Conservation (phyloP, 2,113 vertebrate species). For the Chaetodon auriga region DNA sequence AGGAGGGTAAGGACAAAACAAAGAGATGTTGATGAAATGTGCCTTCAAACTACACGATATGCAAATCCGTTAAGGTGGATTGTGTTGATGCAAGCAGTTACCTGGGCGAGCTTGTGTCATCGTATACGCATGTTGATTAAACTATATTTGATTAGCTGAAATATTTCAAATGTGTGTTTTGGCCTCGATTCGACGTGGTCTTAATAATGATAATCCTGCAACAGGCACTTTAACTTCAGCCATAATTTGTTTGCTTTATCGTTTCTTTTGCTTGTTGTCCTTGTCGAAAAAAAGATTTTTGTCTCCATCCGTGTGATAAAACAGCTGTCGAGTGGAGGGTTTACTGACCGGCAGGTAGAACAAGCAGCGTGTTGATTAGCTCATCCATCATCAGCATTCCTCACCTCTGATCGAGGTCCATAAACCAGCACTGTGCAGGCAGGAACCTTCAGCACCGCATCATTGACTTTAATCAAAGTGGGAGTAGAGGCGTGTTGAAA, state of each 20-base stretch:
- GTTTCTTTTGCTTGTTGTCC: background rate
- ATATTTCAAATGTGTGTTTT: background rate
- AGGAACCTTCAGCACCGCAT: background rate
- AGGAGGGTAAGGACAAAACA: conserved; percentile 32
- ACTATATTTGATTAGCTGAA: background rate
- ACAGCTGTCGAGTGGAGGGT: background rate
- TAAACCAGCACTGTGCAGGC: background rate
- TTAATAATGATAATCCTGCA: background rate
- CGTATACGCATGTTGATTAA: background rate
- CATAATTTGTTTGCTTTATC: background rate
- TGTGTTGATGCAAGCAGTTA: background rate
- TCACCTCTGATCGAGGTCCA: background rate
- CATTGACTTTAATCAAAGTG: background rate
- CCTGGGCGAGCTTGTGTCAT: too few species aligned
- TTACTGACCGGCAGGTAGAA: conserved; percentile 17
- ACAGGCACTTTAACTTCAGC: background rate
- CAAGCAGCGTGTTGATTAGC: background rate
- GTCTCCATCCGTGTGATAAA: background rate
- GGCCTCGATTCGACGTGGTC: background rate
- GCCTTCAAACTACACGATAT: conserved; percentile 3
- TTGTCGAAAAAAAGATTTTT: background rate
- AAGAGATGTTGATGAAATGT: conserved; percentile 35
- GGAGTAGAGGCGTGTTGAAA: background rate
- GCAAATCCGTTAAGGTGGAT: conserved; percentile 66
- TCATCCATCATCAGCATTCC: conserved; percentile 33